Evolutionary conservation across 2,888 invertebrate species (phyloP).

Genomic region (Drosophila maculinotata): DNA sequence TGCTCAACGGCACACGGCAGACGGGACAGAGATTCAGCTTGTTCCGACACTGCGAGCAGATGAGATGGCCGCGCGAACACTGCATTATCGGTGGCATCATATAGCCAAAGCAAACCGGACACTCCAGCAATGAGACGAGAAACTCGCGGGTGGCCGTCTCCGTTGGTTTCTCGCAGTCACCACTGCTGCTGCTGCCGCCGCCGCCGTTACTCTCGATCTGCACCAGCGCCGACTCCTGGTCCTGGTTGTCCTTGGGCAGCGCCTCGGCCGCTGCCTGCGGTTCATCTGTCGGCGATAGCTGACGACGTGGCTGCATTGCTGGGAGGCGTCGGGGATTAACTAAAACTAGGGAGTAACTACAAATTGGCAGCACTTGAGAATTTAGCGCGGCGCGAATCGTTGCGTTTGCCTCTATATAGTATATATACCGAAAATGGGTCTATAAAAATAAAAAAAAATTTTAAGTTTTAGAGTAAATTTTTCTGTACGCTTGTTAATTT

Average conservation of each 20-base stretch:
- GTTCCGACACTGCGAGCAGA: conserved; percentile 98
- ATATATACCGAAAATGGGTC: conserved; percentile 29
- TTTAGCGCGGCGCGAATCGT: conserved; percentile 30
- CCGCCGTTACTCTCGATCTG: conserved; percentile 27
- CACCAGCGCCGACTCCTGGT: conserved; percentile 10
- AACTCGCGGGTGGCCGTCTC: conserved; percentile 51
- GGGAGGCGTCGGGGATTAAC: too few species aligned
- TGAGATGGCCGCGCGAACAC: conserved; percentile 99
- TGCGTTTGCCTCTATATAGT: conserved; percentile 25
- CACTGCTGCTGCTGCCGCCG: background rate
- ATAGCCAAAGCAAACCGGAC: conserved; percentile 99
- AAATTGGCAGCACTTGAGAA: conserved; percentile 36
- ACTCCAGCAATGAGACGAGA: conserved; percentile 91
- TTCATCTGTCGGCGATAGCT: conserved; percentile 35
- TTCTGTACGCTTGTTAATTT: conserved; percentile 54
- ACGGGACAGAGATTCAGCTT: conserved; percentile 99
- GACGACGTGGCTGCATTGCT: conserved; percentile 52
- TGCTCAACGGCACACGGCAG: conserved; percentile 97
- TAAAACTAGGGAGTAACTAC: background rate
- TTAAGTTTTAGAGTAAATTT: conserved; percentile 45
- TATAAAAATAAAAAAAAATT: conserved; percentile 32
- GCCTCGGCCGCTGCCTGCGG: conserved; percentile 6
- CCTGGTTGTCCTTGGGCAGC: conserved; percentile 11
- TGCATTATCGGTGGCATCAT: conserved; percentile 99
- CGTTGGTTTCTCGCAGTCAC: conserved; percentile 27